Evolutionary conservation across 2,113 vertebrate species (phyloP).

Genomic region (Siniperca knerii): DNA sequence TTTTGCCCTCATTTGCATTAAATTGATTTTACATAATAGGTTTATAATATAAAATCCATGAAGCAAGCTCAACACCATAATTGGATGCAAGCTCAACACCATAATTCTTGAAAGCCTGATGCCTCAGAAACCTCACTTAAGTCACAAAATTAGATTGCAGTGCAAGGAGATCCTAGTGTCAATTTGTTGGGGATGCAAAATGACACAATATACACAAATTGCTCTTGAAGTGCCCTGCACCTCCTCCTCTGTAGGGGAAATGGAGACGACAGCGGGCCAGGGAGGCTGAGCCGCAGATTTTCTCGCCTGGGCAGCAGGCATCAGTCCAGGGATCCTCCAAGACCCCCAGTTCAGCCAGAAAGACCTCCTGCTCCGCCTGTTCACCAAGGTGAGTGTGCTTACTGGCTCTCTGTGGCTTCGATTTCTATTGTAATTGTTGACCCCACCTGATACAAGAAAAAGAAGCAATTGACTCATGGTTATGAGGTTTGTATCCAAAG

Average conservation of each 20-base stretch:
- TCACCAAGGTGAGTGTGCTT: slow-evolving; percentile 60
- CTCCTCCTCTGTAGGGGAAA: slow-evolving; percentile 60
- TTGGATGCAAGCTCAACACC: background rate
- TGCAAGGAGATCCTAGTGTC: background rate
- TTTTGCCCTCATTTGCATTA: background rate
- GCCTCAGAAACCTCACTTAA: background rate
- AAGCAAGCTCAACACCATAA: background rate
- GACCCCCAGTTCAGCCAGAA: slow-evolving; percentile 62
- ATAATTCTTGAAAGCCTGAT: background rate
- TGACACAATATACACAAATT: background rate
- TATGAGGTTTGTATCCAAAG: background rate
- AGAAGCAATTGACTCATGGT: background rate
- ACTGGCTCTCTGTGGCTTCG: background rate
- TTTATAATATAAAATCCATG: too few species aligned
- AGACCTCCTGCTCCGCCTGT: slow-evolving; percentile 48
- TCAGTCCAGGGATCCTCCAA: slow-evolving; percentile 72
- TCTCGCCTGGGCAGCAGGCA: slow-evolving; percentile 79
- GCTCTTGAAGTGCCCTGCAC: background rate
- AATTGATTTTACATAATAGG: background rate
- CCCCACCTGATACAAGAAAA: background rate
- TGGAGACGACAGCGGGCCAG: slow-evolving; percentile 74
- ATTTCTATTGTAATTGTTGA: background rate
- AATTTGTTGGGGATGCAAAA: background rate
- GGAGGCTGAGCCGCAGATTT: slow-evolving; percentile 78
- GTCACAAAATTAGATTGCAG: background rate